Conservation (phyloP, 2,113 vertebrate genomes). For the Hoplias malabaricus region DNA sequence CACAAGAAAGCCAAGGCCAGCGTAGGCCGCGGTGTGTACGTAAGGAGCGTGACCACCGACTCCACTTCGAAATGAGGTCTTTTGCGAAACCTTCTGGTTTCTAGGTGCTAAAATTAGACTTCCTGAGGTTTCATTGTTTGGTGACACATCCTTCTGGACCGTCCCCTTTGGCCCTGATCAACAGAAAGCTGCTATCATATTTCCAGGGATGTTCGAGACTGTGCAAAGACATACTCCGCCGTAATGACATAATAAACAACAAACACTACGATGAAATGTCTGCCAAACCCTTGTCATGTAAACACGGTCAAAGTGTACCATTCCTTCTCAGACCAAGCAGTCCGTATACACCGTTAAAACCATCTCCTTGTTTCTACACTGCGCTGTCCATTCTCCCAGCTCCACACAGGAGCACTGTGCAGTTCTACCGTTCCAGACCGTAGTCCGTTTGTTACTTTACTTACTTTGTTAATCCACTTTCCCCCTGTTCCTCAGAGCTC, state of each 20-base stretch:
- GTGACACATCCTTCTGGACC: neutral
- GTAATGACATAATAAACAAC: neutral
- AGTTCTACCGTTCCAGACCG: too few species aligned
- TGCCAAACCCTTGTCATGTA: too few species aligned
- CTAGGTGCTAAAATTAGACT: neutral
- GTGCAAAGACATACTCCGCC: neutral
- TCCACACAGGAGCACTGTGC: too few species aligned
- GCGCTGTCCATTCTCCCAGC: too few species aligned
- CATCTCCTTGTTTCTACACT: too few species aligned
- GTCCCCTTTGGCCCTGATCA: neutral
- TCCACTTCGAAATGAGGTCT: neutral
- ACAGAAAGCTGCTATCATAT: neutral
- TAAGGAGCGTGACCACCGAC: neutral
- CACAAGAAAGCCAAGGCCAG: neutral
- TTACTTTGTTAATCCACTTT: too few species aligned
- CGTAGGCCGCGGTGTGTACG: neutral
- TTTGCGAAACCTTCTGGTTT: constrained; percentile 5
- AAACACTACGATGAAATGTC: too few species aligned
- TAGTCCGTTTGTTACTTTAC: too few species aligned
- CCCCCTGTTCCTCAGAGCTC: too few species aligned
- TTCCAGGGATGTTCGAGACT: constrained; percentile 4
- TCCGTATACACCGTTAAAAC: too few species aligned
- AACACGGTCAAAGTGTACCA: too few species aligned
- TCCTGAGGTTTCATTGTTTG: constrained; percentile 4
- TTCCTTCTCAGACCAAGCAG: too few species aligned